phyloP scores from a whole-genome alignment of 2,797 vertebrate species.

The Arremon aurantiirostris region DNA sequence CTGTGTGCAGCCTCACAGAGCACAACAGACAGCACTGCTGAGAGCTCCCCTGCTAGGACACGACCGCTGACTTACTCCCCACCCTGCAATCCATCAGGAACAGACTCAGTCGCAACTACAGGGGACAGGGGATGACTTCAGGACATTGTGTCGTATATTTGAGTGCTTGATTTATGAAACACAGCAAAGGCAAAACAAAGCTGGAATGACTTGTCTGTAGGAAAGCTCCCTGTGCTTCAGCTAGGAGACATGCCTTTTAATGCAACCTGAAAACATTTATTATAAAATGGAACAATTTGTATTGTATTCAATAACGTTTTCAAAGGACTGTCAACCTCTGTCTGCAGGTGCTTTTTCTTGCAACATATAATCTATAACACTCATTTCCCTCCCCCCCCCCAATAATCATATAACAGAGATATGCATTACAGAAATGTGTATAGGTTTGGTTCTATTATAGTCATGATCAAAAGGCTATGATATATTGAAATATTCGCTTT shows the following conservation, averaged over 20 bases:
- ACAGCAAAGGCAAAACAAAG: not conserved
- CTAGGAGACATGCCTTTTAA: not conserved
- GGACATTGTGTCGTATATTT: conserved; percentile 17
- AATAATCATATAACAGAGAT: conserved; percentile 55
- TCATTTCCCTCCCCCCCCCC: not conserved
- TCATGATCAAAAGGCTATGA: conserved; percentile 74
- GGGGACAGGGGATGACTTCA: not conserved
- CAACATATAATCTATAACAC: conserved; percentile 49
- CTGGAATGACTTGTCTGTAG: not conserved
- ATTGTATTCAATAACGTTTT: conserved; percentile 30
- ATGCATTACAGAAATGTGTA: conserved; percentile 62
- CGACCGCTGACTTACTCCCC: not conserved
- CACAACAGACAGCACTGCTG: not conserved
- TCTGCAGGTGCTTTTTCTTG: conserved; percentile 39
- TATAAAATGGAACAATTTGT: conserved; percentile 26
- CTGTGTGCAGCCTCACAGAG: not conserved
- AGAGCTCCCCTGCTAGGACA: not conserved
- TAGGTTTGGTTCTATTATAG: conserved; percentile 71
- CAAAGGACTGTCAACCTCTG: not conserved
- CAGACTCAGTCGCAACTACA: not conserved
- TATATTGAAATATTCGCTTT: conserved; percentile 78
- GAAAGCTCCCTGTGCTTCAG: not conserved
- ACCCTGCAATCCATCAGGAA: not conserved
- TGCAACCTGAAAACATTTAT: not conserved
- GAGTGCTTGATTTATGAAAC: conserved; percentile 40